Conservation (phyloP, 2,113 vertebrate species). For the Poecile atricapillus region DNA sequence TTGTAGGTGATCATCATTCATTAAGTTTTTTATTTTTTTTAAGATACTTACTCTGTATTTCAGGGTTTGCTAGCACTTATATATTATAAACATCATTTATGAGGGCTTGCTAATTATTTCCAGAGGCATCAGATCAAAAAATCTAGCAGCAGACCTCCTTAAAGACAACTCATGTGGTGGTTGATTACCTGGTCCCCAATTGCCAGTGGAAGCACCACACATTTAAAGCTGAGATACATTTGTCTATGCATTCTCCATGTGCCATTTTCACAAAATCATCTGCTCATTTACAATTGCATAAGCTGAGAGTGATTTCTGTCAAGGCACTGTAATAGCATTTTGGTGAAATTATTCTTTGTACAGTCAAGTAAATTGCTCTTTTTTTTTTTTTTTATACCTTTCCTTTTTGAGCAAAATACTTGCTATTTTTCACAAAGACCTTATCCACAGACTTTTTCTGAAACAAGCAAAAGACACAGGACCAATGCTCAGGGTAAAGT, state of each 20-base stretch:
- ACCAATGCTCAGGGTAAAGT: background rate
- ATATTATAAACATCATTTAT: background rate
- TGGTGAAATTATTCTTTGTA: background rate
- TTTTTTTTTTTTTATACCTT: background rate
- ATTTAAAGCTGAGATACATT: background rate
- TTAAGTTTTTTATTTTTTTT: background rate
- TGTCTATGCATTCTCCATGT: background rate
- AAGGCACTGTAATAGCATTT: background rate
- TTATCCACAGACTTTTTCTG: background rate
- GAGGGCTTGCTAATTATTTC: constrained; percentile 5
- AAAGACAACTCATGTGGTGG: background rate
- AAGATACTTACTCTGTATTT: background rate
- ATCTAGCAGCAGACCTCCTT: background rate
- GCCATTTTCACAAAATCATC: background rate
- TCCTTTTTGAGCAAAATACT: background rate
- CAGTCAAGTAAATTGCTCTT: background rate
- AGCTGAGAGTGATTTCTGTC: background rate
- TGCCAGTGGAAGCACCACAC: background rate
- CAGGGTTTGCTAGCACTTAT: background rate
- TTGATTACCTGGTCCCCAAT: background rate
- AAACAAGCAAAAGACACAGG: background rate
- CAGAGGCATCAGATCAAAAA: background rate
- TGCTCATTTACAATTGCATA: background rate
- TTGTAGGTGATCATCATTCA: constrained; percentile 21
- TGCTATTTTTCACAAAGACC: background rate